phyloP scores from a whole-genome alignment of 2,888 invertebrate genomes.

The Chrysina gloriosa region DNA sequence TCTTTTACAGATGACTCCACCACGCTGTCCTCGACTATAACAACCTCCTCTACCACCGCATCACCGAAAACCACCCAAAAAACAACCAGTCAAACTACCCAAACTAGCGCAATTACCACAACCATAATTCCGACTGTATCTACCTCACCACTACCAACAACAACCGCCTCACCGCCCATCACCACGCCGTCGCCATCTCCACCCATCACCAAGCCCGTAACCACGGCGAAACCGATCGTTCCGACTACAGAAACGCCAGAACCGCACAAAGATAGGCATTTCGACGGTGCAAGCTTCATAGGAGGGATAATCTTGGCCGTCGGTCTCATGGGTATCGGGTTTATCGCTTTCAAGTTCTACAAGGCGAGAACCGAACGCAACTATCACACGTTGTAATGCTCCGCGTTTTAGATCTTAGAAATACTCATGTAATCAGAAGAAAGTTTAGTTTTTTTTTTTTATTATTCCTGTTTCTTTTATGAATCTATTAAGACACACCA shows the following conservation, averaged over 20 bases:
- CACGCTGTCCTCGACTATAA: neutral
- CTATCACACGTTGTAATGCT: slow-evolving; percentile 86
- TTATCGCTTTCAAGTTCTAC: slow-evolving; percentile 89
- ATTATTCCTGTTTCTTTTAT: neutral
- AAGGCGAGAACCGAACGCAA: slow-evolving; percentile 86
- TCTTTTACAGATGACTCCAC: too few relatives aligned
- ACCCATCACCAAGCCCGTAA: slow-evolving; percentile 44
- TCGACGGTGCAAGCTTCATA: slow-evolving; percentile 82
- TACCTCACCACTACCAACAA: neutral
- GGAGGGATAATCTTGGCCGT: slow-evolving; percentile 87
- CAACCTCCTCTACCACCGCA: neutral
- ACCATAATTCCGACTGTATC: neutral
- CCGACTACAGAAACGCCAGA: slow-evolving; percentile 50
- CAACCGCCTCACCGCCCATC: neutral
- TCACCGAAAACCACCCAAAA: neutral
- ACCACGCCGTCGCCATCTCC: slow-evolving; percentile 45
- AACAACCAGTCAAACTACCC: neutral
- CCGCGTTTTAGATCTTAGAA: too few relatives aligned
- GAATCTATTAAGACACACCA: too few relatives aligned
- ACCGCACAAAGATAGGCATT: slow-evolving; percentile 65
- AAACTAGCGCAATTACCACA: neutral
- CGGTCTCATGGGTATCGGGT: slow-evolving; percentile 82
- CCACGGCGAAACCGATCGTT: slow-evolving; percentile 44
- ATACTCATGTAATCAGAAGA: too few relatives aligned
- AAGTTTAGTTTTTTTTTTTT: neutral